A percentile compares a stretch with the other conserved stretches of the same genome.
phyloP scores from a whole-genome alignment of 2,113 vertebrate genomes.

The Cyphomyrus discorhynchus region DNA sequence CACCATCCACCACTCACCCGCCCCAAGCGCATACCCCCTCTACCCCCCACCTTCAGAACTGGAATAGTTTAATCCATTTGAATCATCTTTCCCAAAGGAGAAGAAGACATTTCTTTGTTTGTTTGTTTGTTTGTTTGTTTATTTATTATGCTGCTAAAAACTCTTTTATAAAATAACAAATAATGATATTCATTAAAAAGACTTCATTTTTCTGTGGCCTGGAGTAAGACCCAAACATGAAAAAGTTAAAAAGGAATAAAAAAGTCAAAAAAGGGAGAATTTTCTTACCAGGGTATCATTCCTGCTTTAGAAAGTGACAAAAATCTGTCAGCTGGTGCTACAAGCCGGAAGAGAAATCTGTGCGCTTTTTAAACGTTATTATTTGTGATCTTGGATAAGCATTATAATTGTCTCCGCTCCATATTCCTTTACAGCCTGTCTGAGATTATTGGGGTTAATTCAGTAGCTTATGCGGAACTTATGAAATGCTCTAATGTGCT shows the following conservation, averaged over 20 bases:
- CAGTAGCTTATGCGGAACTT: not conserved
- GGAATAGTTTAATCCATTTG: conserved; percentile 32
- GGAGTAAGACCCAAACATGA: conserved; percentile 10
- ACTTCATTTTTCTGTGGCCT: conserved; percentile 24
- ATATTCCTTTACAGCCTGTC: not conserved
- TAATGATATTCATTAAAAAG: not conserved
- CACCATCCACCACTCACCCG: not conserved
- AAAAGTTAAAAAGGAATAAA: not conserved
- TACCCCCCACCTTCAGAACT: not conserved
- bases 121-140: too few species aligned
- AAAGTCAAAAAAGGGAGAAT: not conserved
- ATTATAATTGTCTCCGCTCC: not conserved
- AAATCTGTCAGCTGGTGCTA: not conserved
- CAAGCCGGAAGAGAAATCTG: not conserved
- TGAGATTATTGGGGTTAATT: not conserved
- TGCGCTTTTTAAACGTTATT: not conserved
- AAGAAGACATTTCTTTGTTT: not conserved
- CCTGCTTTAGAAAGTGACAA: not conserved
- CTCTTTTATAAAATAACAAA: too few species aligned
- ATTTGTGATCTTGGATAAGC: not conserved
- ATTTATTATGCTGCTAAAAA: too few species aligned
- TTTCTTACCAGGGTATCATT: conserved; percentile 28
- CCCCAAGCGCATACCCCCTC: not conserved
- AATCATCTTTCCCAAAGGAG: conserved; percentile 20
- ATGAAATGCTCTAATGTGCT: not conserved